Percentiles rank a stretch among this genome's conserved stretches.
These are phyloP conservation scores for Adelges cooleyi DNA, from an alignment of 1,140 invertebrate genomes.

Conservation along the genomic window DNA sequence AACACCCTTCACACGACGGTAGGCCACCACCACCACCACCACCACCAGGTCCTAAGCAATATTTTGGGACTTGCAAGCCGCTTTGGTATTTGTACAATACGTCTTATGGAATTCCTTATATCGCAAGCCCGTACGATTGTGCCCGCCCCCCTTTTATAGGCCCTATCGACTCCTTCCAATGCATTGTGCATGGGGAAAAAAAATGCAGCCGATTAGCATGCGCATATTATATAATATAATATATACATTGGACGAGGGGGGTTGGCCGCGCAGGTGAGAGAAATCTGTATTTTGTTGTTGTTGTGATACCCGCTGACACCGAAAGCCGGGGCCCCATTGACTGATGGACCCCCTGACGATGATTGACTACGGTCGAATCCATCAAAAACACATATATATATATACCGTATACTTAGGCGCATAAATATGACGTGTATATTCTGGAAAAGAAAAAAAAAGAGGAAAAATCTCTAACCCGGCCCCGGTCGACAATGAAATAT, in stretches of 20 bases:
- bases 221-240: background rate
- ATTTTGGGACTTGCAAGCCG: no score
- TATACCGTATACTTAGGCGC: background rate
- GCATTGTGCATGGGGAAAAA: no score
- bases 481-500: background rate
- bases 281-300: constrained; percentile 21
- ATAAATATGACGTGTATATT: background rate
- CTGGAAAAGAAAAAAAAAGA: background rate
- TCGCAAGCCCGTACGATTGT: no score
- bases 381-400: background rate
- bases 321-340: background rate
- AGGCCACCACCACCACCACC: no score
- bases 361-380: constrained; percentile 22
- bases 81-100: no score
- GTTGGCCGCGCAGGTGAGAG: background rate
- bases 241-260: background rate
- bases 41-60: no score
- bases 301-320: constrained; percentile 28
- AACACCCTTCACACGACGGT: no score
- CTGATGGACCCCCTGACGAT: constrained; percentile 21
- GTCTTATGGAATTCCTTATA: no score
- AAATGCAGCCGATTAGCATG: background rate
- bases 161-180: no score
- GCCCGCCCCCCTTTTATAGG: no score
- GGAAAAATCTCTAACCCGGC: background rate